phyloP scores from a whole-genome alignment of 2,113 vertebrate genomes.

The Gulo gulo region DNA sequence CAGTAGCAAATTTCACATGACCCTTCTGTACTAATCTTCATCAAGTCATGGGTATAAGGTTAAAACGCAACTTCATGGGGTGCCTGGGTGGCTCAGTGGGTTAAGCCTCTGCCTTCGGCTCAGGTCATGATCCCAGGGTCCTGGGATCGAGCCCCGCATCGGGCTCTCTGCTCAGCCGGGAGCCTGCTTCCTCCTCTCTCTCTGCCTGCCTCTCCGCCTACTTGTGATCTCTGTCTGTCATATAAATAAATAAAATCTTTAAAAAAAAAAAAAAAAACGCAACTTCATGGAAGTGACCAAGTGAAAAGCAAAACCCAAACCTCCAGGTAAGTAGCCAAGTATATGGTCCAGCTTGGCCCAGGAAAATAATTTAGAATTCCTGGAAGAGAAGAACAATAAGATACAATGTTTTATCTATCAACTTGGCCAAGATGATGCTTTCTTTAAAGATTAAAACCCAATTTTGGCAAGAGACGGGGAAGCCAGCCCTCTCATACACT shows the following conservation, averaged over 20 bases:
- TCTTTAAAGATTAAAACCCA: conserved; percentile 55
- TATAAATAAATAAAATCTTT: too few species aligned
- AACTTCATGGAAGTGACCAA: background rate
- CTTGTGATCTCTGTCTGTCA: too few species aligned
- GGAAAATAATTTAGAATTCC: conserved; percentile 3
- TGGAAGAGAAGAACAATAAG: conserved; percentile 1
- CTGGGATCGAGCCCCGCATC: too few species aligned
- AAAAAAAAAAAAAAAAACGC: background rate
- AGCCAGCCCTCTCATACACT: background rate
- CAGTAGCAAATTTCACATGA: background rate
- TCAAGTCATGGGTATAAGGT: background rate
- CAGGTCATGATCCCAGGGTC: too few species aligned
- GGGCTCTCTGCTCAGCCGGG: too few species aligned
- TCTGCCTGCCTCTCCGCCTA: too few species aligned
- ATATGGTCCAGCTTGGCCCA: background rate
- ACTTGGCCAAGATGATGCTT: background rate
- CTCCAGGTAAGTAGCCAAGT: background rate
- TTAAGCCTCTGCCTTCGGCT: too few species aligned
- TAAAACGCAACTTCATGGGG: background rate
- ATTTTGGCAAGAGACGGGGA: conserved; percentile 46
- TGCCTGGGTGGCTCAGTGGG: too few species aligned
- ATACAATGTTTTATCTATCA: background rate
- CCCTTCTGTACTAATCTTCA: background rate
- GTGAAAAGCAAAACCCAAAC: background rate
- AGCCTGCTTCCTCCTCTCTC: too few species aligned